Conservation (phyloP, 2,797 vertebrate species). For the Halcyon badia region DNA sequence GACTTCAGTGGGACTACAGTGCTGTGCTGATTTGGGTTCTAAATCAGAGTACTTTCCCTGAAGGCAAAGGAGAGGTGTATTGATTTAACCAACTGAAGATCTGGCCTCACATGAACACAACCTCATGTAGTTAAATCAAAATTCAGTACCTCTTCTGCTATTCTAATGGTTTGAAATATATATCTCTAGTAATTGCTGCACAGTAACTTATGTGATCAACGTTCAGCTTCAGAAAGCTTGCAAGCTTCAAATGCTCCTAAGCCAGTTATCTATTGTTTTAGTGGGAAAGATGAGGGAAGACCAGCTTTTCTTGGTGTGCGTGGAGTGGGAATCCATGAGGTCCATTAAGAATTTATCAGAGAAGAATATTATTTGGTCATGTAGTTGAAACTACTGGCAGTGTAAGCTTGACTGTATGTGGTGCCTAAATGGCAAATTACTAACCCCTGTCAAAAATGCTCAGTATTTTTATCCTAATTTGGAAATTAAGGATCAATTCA, state of each 20-base stretch:
- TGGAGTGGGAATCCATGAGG: not conserved
- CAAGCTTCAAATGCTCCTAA: not conserved
- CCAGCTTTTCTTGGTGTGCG: not conserved
- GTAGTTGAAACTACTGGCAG: constrained; percentile 26
- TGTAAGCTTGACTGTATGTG: not conserved
- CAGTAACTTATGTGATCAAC: fast-evolving
- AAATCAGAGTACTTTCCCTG: not conserved
- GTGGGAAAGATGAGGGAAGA: not conserved
- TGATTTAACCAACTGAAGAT: not conserved
- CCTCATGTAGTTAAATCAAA: not conserved
- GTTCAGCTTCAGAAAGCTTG: not conserved
- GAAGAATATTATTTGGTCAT: constrained; percentile 20
- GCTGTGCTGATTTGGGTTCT: not conserved
- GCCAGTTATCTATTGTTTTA: not conserved
- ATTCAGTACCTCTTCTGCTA: not conserved
- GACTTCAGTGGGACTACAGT: not conserved
- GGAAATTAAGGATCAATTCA: constrained; percentile 68
- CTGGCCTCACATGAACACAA: not conserved
- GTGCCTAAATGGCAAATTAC: constrained; percentile 54
- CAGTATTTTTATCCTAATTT: not conserved
- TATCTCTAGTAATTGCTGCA: not conserved
- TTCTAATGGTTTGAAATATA: not conserved
- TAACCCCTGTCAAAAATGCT: constrained; percentile 56
- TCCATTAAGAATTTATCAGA: not conserved
- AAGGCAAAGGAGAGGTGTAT: not conserved